Base-by-base conservation (phyloP, 2,113 vertebrate genomes). In the Pan troglodytes region DNA sequence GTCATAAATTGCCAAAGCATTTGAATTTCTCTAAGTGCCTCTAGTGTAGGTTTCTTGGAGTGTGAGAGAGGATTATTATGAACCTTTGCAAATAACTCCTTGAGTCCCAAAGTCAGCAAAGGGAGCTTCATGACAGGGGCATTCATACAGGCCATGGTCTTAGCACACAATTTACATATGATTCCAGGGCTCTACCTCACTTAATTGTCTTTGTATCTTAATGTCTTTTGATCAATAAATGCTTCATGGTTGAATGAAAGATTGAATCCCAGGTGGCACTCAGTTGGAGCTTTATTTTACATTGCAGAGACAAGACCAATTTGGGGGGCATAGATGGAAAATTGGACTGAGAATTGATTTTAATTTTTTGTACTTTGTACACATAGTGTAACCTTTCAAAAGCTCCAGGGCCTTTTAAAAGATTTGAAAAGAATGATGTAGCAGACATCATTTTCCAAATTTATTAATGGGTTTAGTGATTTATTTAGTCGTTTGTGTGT, bases 321-420 rank as follows among this genome's bases (percentile, higher is more conserved):
- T 81, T 92, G 8, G 89, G 27, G 16, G 30, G 11, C 1, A 32
- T 50, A 84, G 55, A 52, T 22, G 72, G 76, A 95, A 96, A 90
- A 92, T 94, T 35, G 72, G 35, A 23, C 57, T 87, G 61, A 97
- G 50, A 92, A 84, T 73, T 92, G 52, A 87, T 94, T 90, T 96
- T 83, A 45, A 89, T 95, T 95, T 93, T 57, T 79, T 59, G 13
- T 25, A 70, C 38, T 96, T 81, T 82, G 43, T 88, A 87, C 95
- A 86, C 13, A 45, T 87, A 70, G 72, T 81, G 13, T 35, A 76
- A 89, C 30, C 13, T 86, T 93, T 57, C 27, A 68, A 90, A 94
- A 89, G 17, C 43, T 57, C 57, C 8, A 76, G 48, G 48, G n/a
- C 9, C 23, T 55, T 68, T 88, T 80, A 40, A 76, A 93, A 83